Percentiles rank a stretch among this genome's conserved stretches.
phyloP scores from a whole-genome alignment of 2,888 invertebrate species.

The Rapana venosa region DNA sequence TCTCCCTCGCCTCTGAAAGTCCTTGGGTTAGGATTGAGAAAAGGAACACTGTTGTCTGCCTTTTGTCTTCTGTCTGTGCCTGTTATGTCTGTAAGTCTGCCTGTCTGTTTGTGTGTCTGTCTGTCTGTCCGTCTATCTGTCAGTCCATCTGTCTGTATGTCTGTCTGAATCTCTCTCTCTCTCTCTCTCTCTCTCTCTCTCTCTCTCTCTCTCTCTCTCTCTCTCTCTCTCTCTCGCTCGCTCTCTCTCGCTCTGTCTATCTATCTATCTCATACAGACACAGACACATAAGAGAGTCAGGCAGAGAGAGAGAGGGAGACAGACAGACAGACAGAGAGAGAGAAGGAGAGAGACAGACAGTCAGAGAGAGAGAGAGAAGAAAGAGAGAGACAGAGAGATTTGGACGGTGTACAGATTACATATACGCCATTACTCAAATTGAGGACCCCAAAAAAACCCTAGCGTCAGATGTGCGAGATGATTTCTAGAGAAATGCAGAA shows the following conservation, averaged over 20 bases:
- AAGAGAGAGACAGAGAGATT: no score
- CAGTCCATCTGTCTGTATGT: not conserved
- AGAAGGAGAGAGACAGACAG: not conserved
- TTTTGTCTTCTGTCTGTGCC: not conserved
- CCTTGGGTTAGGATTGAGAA: no score
- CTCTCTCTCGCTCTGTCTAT: not conserved
- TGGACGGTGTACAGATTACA: no score
- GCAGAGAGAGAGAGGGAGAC: not conserved
- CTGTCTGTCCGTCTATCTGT: not conserved
- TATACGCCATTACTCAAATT: no score
- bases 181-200: not conserved
- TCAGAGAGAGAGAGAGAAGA: not conserved
- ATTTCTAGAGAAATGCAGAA: no score
- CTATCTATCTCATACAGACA: not conserved
- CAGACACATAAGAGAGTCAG: not conserved
- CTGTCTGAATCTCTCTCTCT: not conserved
- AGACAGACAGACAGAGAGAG: no score
- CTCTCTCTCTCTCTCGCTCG: not conserved
- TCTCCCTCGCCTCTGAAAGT: no score
- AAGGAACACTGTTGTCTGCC: not conserved
- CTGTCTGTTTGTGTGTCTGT: not conserved
- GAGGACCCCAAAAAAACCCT: no score
- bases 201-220: not conserved
- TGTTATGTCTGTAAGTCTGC: not conserved
- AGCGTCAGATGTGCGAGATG: no score